Conservation (phyloP, 2,113 vertebrate species). For the Asarcornis scutulata region DNA sequence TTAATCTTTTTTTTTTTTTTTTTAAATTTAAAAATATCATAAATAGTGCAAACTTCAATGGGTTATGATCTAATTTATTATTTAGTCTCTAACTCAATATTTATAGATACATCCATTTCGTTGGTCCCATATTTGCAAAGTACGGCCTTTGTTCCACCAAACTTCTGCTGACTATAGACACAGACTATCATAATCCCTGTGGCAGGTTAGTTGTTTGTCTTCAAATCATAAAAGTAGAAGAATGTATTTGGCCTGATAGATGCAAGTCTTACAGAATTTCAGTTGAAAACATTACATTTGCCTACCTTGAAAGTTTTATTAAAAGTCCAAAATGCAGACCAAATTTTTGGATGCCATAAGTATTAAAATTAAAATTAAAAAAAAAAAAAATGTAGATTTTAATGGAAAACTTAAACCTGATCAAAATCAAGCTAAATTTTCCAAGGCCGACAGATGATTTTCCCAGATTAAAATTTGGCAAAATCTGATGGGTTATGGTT, state of each 20-base stretch:
- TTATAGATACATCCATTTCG: neutral
- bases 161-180: neutral
- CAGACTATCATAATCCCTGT: neutral
- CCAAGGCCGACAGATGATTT: neutral
- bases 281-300: neutral
- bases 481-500: neutral
- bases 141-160: neutral
- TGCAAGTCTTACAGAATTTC: neutral
- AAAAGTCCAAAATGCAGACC: neutral
- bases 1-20: neutral
- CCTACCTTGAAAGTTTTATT: neutral
- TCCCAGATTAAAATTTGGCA: neutral
- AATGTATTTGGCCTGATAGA: neutral
- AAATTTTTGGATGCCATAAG: neutral
- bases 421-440: neutral
- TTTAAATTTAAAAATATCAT: neutral
- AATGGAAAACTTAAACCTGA: neutral
- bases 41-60: neutral
- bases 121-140: neutral
- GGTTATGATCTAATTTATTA: neutral
- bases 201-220: neutral
- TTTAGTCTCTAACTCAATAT: neutral
- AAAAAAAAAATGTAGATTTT: neutral
- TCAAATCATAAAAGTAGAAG: neutral
- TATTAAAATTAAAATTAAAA: neutral